Evolutionary conservation across 2,113 vertebrate genomes (phyloP).

Genomic region (Vireo altiloquus): DNA sequence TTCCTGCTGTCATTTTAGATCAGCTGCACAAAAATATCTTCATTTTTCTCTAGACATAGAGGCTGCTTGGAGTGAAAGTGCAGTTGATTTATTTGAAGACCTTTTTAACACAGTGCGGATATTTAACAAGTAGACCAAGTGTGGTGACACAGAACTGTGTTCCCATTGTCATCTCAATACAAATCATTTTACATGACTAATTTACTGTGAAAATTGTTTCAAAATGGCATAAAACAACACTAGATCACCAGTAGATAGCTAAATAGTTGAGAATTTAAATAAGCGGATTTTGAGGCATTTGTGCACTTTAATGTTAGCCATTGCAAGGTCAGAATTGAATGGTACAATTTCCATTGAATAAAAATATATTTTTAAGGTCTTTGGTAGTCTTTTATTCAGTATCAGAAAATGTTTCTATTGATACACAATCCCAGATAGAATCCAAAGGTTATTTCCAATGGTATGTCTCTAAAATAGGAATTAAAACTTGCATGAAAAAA

Average conservation of each 20-base stretch:
- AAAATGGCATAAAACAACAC: background rate
- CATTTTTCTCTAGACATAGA: background rate
- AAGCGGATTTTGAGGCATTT: background rate
- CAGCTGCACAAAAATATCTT: background rate
- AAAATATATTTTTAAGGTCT: background rate
- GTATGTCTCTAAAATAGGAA: background rate
- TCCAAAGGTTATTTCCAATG: background rate
- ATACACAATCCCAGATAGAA: background rate
- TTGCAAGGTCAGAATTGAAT: background rate
- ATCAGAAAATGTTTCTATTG: background rate
- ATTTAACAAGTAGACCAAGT: background rate
- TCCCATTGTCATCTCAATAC: background rate
- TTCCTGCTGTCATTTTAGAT: background rate
- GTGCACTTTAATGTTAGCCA: background rate
- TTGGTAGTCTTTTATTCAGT: background rate
- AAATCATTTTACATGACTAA: background rate
- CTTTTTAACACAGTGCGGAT: accelerated
- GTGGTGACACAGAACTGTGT: background rate
- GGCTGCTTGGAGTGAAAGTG: background rate
- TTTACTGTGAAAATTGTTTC: background rate
- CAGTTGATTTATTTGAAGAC: background rate
- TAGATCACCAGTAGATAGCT: background rate
- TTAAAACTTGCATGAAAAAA: background rate
- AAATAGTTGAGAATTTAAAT: background rate
- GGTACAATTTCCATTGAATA: background rate